Evolutionary conservation across 2,797 vertebrate genomes (phyloP), one percentile per base, ranked within the genome.

Genomic region (Schizopygopsis malacanthus): DNA sequence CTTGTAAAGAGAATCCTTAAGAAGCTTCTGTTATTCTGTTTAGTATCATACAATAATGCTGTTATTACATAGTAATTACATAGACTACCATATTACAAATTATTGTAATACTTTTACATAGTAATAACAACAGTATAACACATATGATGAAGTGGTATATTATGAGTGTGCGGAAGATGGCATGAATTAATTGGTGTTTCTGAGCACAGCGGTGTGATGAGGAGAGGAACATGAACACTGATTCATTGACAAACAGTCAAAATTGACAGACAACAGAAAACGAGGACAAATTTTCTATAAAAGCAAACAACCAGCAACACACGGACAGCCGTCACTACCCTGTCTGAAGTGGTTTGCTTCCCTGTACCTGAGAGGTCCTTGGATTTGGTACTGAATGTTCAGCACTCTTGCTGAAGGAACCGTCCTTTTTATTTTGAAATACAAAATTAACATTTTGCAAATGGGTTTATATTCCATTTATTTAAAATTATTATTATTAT

Each of bases 321-420:
- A 93, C 90, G 93, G 92, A 92, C 92, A 90, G 91, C 93, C 91
- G 86, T 92, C 82, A 89, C 89, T 88, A 87, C 92, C 90, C 88
- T 87, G 85, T 92, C 93, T 94, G 94, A 95, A 94, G 94, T 94
- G 94, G 94, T 94, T 93, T 87, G 91, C 92, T 93, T 92, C 63
- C 79, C 81, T 87, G 22, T 45, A 6, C 9, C 37, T 6, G 28
- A 18, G 8, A 83, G 59, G 37, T 80, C 2, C n/a, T 83, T 71
- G 37, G 22, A 61, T 80, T 80, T 10, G 11, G 18, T 77, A 9
- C 43, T 9, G 54, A 41, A 28, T 11, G 41, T 71, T 72, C 81
- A 59, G 22, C 4, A 70, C 20, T 12, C 9, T 16, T 71, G 56
- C 41, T 13, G 13, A 2, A 41, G 4, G 12, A 28, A 56, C 6